Conservation (phyloP, 2,113 vertebrate genomes). For the Microtus pennsylvanicus region DNA sequence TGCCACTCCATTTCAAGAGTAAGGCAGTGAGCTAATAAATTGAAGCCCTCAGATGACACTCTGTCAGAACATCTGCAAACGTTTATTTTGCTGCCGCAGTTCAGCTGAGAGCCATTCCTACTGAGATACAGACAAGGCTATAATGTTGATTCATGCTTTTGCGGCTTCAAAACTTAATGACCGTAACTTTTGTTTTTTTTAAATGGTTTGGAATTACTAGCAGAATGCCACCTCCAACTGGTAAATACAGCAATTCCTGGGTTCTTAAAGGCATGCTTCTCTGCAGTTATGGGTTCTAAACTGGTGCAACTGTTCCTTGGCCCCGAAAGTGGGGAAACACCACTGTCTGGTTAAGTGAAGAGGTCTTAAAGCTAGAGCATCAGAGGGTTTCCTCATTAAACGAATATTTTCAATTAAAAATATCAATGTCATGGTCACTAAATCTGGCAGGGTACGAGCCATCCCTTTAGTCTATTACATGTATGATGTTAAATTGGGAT, state of each 20-base stretch:
- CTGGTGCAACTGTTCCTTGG: not conserved
- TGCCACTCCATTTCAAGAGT: slow-evolving; percentile 48
- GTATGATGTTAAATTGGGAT: not conserved
- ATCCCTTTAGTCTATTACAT: not conserved
- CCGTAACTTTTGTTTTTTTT: slow-evolving; percentile 72
- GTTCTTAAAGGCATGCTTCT: slow-evolving; percentile 71
- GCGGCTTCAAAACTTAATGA: slow-evolving; percentile 84
- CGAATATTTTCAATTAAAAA: not conserved
- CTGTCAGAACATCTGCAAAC: slow-evolving; percentile 73
- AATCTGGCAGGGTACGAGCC: not conserved
- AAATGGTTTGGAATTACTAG: slow-evolving; percentile 74
- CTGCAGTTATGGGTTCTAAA: slow-evolving; percentile 51
- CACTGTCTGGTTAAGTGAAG: not conserved
- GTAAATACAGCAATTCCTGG: slow-evolving; percentile 73
- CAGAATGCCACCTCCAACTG: slow-evolving; percentile 74
- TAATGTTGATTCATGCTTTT: slow-evolving; percentile 67
- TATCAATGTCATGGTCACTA: not conserved
- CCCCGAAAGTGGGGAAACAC: not conserved
- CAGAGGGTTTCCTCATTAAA: not conserved
- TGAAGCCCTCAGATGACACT: slow-evolving; percentile 48
- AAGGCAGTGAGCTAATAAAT: slow-evolving; percentile 1
- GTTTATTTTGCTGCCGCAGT: slow-evolving; percentile 61
- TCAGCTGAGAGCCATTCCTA: slow-evolving; percentile 74
- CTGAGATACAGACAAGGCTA: slow-evolving; percentile 74
- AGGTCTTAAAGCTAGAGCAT: slow-evolving; percentile 13